Conservation (phyloP, 2,797 vertebrate genomes). For the Hapalemur alaotrensis region DNA sequence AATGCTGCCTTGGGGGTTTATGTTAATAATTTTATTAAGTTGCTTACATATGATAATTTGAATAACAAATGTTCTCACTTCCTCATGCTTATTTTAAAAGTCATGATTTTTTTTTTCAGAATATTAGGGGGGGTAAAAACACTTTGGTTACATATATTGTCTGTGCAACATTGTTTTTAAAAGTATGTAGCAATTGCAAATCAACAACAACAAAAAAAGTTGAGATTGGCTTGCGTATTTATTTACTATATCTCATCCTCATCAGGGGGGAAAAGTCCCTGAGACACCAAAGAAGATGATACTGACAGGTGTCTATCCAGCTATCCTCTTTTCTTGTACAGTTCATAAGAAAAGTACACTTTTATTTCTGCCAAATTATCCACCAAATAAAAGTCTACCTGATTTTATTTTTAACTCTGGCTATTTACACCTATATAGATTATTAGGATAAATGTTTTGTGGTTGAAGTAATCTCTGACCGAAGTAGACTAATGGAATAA, state of each 20-base stretch:
- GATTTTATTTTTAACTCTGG: not conserved
- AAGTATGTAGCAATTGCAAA: slow-evolving; percentile 46
- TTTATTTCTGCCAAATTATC: not conserved
- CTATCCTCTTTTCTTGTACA: not conserved
- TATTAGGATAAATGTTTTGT: not conserved
- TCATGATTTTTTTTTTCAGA: not conserved
- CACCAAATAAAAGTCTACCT: not conserved
- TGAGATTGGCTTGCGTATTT: slow-evolving; percentile 56
- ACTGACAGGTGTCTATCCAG: not conserved
- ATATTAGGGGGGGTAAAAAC: too few species aligned
- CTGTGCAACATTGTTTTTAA: slow-evolving; percentile 67
- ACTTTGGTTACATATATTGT: too few species aligned
- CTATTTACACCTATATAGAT: not conserved
- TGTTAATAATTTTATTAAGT: slow-evolving; percentile 55
- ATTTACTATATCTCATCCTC: slow-evolving; percentile 2
- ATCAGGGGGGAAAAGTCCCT: not conserved
- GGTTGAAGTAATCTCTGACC: not conserved
- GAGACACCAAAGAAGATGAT: not conserved
- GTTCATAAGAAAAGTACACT: not conserved
- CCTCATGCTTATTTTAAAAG: slow-evolving; percentile 57
- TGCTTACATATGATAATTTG: slow-evolving; percentile 62
- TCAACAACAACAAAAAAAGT: slow-evolving; percentile 44
- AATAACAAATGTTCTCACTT: slow-evolving; percentile 58
- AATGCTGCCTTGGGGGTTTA: slow-evolving; percentile 29
- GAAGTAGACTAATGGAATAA: not conserved